Percentiles rank a stretch among this genome's conserved stretches.
phyloP scores from a whole-genome alignment of 2,113 vertebrate species.

The Sceloporus tristichus region DNA sequence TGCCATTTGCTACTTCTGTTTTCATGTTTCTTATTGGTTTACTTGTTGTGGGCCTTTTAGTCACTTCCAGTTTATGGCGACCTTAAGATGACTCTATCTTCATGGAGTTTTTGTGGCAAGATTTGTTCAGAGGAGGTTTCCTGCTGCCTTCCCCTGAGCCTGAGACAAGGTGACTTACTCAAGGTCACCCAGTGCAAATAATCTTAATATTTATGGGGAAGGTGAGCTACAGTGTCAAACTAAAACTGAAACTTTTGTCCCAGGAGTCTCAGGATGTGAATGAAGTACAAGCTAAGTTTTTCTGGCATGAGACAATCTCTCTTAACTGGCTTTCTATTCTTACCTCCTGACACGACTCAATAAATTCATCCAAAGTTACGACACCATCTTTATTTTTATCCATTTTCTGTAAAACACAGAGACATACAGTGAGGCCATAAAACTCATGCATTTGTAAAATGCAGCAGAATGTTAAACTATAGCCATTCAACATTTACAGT shows the following conservation, averaged over 20 bases:
- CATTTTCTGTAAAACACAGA: slow-evolving; percentile 90
- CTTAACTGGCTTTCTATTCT: slow-evolving; percentile 45
- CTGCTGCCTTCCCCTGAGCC: no score
- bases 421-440: slow-evolving; percentile 41
- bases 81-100: no score
- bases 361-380: slow-evolving; percentile 97
- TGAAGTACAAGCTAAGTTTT: neutral
- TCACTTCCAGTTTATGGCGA: no score
- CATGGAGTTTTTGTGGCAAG: no score
- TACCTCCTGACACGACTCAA: slow-evolving; percentile 97
- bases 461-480: neutral
- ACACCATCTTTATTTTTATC: slow-evolving; percentile 99
- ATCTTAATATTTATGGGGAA: neutral
- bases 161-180: no score
- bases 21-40: neutral
- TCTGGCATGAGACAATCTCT: neutral
- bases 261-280: slow-evolving; percentile 19
- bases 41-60: no score
- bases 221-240: neutral
- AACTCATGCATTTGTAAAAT: neutral
- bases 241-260: slow-evolving; percentile 36
- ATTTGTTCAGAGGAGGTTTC: no score
- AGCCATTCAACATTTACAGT: neutral
- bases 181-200: neutral
- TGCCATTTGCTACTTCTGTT: neutral